Base-by-base conservation (phyloP, 2,888 invertebrate genomes). In the Drosophila robusta region DNA sequence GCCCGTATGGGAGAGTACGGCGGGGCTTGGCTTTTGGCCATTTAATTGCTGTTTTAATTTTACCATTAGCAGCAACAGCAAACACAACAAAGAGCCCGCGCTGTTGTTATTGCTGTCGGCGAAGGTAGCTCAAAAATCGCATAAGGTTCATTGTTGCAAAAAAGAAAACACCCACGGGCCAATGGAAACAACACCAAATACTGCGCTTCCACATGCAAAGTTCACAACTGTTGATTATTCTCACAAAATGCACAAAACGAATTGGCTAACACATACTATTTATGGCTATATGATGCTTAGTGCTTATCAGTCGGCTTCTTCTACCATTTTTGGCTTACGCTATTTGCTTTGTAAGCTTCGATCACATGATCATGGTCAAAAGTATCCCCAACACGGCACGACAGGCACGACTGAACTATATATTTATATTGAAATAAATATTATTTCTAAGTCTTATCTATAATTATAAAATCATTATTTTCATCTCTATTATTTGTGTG, bases 21-120 rank as follows among this genome's bases (percentile, higher is more conserved):
- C 50, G 58, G 64, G 67, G 71, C 66, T 87, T 88, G 83, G 75
- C 86, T 88, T 84, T 88, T 80, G 86, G 83, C 80, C 83, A 86
- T 86, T 88, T 84, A 80, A 86, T 86, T 84, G 86, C 83, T 86
- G 83, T 88, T 88, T 88, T 88, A 78, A 85, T 87, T 85, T 84
- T 54, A 70, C 62, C 77, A 70, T 64, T 79, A 70, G 51, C 68
- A 65, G 60, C 52, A 74, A 60, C 57, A 64, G 39, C 60, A 60
- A 57, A 16, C 54, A 39, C 39, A 56, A 55, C 55, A 70, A 67
- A 62, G 45, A 60, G 52, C 51, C 54, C 42, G 32, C 32, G 24
- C 12, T 32, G 39, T 8, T 32, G 16, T 45, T 49, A 39, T 55
- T 66, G 39, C 34, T 69, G 72, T 63, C 80, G 65, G 64, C 67